Evolutionary conservation across 2,888 invertebrate species (phyloP), one percentile per base, ranked within the genome.

Genomic region (Brenthis hecate): DNA sequence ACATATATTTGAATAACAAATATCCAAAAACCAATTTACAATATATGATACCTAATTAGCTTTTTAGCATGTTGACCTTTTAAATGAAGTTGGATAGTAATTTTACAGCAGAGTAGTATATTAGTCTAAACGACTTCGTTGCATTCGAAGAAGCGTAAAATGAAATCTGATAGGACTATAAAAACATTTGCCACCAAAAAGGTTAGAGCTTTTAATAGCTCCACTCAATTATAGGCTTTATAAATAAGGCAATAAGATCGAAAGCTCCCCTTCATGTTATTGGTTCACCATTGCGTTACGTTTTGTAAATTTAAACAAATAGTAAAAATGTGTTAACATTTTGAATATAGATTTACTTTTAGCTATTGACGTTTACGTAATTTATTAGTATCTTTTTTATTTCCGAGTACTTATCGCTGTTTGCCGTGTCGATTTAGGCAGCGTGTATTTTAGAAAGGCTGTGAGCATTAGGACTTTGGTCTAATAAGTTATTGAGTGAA

Each of bases 181-280:
- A 56, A 65, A 65, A 65, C 57, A 56, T 32, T 48, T 51, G 19
- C 47, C 23, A 56, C 16, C 51, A 56, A 65, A 57, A 43, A 28
- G 23, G 4, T 13, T 57, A 57, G 23, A 65, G 47, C 36, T 65
- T 50, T 19, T 11, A 57, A 57, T n/a, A 13, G 1, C 2, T 51
- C 4, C 14, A 16, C 23, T 16, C 36, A 19, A 51, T 63, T 47
- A 11, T 23, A 28, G 13, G 2, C 23, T 54, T n/a, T 63, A 63
- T 54, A 23, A 43, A 13, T 13, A 14, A 36, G 0, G 4, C 0
- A 47, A 54, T 23, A 54, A 63, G 54, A 16, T 19, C 14, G 47
- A 54, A 14, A 43, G 8, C 11, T 43, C 8, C 2, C 6, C 16
- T 63, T n/a, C 19, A 55, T 11, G 11, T 6, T n/a, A 14, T 14